Evolutionary conservation across 2,113 vertebrate genomes (phyloP), one percentile per base, ranked within the genome.

Genomic region (Bos indicus): DNA sequence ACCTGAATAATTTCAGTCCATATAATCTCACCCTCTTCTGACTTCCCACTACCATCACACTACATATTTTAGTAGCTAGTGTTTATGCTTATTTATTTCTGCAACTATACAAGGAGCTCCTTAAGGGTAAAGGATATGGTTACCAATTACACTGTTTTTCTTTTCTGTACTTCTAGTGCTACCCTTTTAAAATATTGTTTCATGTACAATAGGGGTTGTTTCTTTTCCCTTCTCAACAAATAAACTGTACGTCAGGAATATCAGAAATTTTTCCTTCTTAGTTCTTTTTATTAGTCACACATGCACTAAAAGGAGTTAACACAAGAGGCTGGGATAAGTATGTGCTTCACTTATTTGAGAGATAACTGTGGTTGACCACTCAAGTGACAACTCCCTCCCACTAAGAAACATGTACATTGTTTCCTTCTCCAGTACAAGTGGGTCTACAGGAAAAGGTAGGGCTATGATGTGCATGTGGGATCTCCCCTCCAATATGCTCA

Each of bases 151-250:
- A 28, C 26, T 46, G 3, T n/a, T 78, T 40, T 85, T 52, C 51
- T 28, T 85, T 85, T 2, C 74, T 81, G 4, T 74, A 78, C 36
- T 88, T 28, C 5, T 59, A 62, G 48, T 33, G 14, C 17, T 80
- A 19, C 26, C 3, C 2, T 81, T 54, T 77, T 40, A 84, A 81
- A 74, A 71, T 36, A 96, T 62, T 30, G 28, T 92, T 74, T 82
- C 43, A 64, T 40, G 5, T 28, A 95, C 51, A 74, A 85, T 33
- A 26, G 51, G 23, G 28, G 6, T 14, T 48, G 33, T 59, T 77
- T 36, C 17, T 81, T 96, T 93, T 48, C 25, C 14, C 28, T 86
- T 82, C 52, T n/a, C 14, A 26, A 78, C 48, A 90, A 64, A 40
- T n/a, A 90, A 88, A 64, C 33, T 48, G 9, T 16, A 40, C 23